A percentile compares a stretch with the other conserved stretches of the same genome.
Conservation (phyloP, 2,797 vertebrate species). For the Acrocephalus scirpaceus region DNA sequence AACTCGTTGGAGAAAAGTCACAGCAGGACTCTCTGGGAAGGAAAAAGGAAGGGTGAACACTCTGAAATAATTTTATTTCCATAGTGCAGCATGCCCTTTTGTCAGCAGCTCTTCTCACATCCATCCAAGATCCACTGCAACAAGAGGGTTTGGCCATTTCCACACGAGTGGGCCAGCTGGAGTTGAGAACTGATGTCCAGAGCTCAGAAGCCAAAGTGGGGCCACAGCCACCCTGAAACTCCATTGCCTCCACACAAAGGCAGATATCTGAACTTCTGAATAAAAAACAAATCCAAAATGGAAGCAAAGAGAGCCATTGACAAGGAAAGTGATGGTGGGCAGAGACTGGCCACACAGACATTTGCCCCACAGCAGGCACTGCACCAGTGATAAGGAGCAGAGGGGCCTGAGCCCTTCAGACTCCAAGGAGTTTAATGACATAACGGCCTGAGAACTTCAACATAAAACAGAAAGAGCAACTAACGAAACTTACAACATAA, state of each 20-base stretch:
- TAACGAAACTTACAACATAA: slow-evolving; percentile 84
- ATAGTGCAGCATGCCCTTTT: not conserved
- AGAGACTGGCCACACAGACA: not conserved
- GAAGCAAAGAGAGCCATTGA: not conserved
- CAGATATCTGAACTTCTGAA: not conserved
- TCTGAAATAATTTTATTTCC: not conserved
- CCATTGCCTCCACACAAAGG: not conserved
- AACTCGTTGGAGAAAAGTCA: not conserved
- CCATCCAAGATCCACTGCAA: not conserved
- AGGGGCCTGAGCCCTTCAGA: slow-evolving; percentile 78
- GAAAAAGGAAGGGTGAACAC: not conserved
- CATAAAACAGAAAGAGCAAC: slow-evolving; percentile 82
- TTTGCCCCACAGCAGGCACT: not conserved
- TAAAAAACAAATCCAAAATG: not conserved
- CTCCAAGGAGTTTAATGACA: slow-evolving; percentile 81
- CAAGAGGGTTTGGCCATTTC: not conserved
- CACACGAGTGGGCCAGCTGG: accelerated
- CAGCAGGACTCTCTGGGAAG: not conserved
- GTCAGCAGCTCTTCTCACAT: not conserved
- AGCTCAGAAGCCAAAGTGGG: not conserved
- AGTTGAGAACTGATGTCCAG: not conserved
- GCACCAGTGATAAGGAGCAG: slow-evolving; percentile 18
- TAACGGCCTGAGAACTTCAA: slow-evolving; percentile 79
- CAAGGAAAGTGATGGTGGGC: not conserved
- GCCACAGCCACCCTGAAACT: not conserved